Evolutionary conservation across 2,888 invertebrate species (phyloP), one percentile per base, ranked within the genome.

Genomic region (Chrysolina oricalcia): DNA sequence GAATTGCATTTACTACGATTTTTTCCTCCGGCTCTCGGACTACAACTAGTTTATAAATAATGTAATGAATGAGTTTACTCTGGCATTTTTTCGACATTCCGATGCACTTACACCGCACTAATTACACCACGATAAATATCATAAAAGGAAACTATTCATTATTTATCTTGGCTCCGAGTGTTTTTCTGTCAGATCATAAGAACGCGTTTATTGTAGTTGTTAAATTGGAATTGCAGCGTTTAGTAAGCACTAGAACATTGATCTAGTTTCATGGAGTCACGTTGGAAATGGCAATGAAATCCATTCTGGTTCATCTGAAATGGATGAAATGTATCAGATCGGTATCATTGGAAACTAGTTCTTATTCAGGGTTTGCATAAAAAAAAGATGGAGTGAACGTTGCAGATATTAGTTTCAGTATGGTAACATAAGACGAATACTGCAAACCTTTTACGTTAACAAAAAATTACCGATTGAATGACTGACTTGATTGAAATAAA

Each of bases 131-230:
- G 69, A 73, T 73, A 62, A 68, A 66, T 27, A 48, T 62, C 48
- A 50, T 69, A 69, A 43, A 73, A 64, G 69, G 43, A 64, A 73
- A 73, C 73, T 73, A 69, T 73, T 73, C 73, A 73, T 69, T 69
- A 69, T 46, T 59, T 59, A 27, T 59, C 23, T 59, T 59, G 59
- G 35, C 59, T 59, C 59, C 59, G 27, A 59, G 59, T 59, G 59
- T 59, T 59, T 59, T 59, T 59, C 59, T 59, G 27, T n/a, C 59
- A 27, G 59, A 59, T 59, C 59, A 59, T 27, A 46, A 69, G 13
- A 67, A 72, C 67, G 27, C 27, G 73, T 73, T 68, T 62, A 62
- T 63, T 53, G 59, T 59, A 59, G 59, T 59, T 59, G 59, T 59
- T 27, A 59, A 59, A 59, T 59, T 59, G 59, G 17, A 59, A 35